These are phyloP conservation scores for Erythrocercus mccallii DNA, from an alignment of 2,113 vertebrate species.

Conservation along the genomic window DNA sequence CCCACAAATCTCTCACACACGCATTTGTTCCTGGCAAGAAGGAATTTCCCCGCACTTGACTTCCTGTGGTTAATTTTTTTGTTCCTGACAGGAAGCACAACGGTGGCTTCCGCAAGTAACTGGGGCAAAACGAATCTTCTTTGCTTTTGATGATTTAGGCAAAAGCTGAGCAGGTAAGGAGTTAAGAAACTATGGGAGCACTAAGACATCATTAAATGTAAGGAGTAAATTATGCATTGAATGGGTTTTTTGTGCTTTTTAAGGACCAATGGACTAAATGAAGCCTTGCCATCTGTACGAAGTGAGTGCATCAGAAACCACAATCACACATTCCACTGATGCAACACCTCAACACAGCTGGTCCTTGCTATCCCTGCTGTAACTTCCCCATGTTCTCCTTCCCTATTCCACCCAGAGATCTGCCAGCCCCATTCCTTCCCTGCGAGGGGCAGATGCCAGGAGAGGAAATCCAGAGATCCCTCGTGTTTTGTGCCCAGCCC, in stretches of 20 bases:
- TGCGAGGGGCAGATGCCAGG: background rate
- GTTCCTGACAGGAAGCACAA: background rate
- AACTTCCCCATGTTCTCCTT: background rate
- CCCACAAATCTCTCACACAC: background rate
- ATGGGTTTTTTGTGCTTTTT: rapidly evolving
- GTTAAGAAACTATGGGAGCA: background rate
- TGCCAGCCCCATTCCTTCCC: background rate
- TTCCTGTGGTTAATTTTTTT: background rate
- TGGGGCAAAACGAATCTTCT: background rate
- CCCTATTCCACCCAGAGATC: rapidly evolving
- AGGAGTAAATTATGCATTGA: background rate
- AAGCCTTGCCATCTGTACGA: rapidly evolving
- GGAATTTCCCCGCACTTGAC: no score
- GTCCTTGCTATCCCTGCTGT: rapidly evolving
- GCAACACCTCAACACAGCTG: background rate
- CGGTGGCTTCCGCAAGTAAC: background rate
- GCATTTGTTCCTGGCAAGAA: background rate
- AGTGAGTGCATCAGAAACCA: background rate
- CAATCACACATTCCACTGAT: rapidly evolving
- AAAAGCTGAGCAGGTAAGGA: background rate
- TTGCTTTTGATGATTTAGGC: background rate
- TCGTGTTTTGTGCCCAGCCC: rapidly evolving
- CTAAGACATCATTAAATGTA: background rate
- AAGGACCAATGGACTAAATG: background rate
- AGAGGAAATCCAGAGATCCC: background rate